A percentile compares a stretch with the other conserved stretches of the same genome.
phyloP scores from a whole-genome alignment of 2,113 vertebrate genomes.

The Osmerus eperlanus region DNA sequence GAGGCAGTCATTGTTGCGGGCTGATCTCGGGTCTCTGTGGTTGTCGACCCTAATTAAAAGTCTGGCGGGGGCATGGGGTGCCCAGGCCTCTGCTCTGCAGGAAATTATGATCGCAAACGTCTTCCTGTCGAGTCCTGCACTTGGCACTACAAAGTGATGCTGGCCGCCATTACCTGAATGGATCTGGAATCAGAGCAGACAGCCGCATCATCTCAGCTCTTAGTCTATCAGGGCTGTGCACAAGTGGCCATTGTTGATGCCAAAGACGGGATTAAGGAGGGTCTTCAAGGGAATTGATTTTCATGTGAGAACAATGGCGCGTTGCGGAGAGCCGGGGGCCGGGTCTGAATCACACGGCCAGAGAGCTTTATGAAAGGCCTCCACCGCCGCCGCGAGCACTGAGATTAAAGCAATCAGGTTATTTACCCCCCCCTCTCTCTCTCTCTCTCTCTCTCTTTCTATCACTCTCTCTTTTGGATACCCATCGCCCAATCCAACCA shows the following conservation, averaged over 20 bases:
- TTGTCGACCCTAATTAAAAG: conserved; percentile 99
- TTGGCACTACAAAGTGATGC: conserved; percentile 96
- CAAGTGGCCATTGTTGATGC: conserved; percentile 99
- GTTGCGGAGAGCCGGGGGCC: conserved; percentile 71
- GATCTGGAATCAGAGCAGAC: conserved; percentile 97
- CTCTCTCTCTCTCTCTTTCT: background rate
- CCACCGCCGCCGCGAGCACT: conserved; percentile 82
- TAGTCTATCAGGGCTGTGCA: conserved; percentile 95
- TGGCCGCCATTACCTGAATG: conserved; percentile 91
- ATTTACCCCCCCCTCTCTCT: conserved; percentile 73
- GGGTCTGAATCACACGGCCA: conserved; percentile 90
- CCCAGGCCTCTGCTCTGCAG: conserved; percentile 87
- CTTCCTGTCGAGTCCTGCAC: conserved; percentile 92
- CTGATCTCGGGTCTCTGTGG: conserved; percentile 96
- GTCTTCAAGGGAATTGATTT: conserved; percentile 99
- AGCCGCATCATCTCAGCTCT: conserved; percentile 97
- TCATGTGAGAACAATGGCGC: conserved; percentile 96
- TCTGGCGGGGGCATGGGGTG: conserved; percentile 87
- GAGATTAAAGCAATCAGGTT: conserved; percentile 89
- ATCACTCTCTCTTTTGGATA: conserved; percentile 13
- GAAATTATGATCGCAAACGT: conserved; percentile 99
- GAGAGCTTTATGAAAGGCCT: conserved; percentile 90
- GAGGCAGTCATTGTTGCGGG: conserved; percentile 94
- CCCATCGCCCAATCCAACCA: conserved; percentile 32
- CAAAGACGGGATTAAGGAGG: conserved; percentile 98